Evolutionary conservation across 2,797 vertebrate species (phyloP).

Genomic region (Phalanger gymnotis): DNA sequence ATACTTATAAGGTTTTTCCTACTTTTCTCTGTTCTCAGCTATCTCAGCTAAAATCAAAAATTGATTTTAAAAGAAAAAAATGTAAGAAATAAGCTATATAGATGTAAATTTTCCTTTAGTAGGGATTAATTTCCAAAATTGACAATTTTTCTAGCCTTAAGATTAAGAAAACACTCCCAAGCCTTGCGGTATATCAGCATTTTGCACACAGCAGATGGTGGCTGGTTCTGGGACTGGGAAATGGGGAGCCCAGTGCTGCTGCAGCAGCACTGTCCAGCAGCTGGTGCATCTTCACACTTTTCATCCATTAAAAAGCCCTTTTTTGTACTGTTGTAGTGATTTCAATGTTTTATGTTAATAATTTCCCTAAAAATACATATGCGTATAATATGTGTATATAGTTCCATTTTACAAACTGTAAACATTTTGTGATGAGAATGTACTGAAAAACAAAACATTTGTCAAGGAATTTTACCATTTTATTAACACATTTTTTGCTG

Average conservation of each 20-base stretch:
- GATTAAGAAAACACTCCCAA: slow-evolving; percentile 87
- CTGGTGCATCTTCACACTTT: slow-evolving; percentile 89
- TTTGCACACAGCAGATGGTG: slow-evolving; percentile 97
- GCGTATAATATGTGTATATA: not conserved
- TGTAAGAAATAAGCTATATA: slow-evolving; percentile 45
- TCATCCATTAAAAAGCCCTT: slow-evolving; percentile 85
- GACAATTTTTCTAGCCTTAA: slow-evolving; percentile 64
- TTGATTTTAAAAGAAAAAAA: slow-evolving; percentile 47
- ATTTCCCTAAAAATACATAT: slow-evolving; percentile 59
- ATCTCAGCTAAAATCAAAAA: too few species aligned
- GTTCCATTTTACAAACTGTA: slow-evolving; percentile 47
- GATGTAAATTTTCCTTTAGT: slow-evolving; percentile 36
- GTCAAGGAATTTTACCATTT: slow-evolving; percentile 20
- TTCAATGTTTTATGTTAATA: slow-evolving; percentile 72
- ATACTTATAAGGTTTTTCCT: rapidly evolving
- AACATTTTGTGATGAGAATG: slow-evolving; percentile 51
- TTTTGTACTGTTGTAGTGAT: slow-evolving; percentile 79
- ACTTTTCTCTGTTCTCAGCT: slow-evolving; percentile 24
- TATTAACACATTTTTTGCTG: not conserved
- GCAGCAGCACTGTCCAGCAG: slow-evolving; percentile 89
- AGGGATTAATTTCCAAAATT: slow-evolving; percentile 57
- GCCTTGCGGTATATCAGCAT: slow-evolving; percentile 93
- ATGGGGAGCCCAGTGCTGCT: slow-evolving; percentile 81
- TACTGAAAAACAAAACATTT: slow-evolving; percentile 18
- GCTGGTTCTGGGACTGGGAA: slow-evolving; percentile 88